phyloP scores from a whole-genome alignment of 2,113 vertebrate genomes.

The Mystacornis crossleyi region DNA sequence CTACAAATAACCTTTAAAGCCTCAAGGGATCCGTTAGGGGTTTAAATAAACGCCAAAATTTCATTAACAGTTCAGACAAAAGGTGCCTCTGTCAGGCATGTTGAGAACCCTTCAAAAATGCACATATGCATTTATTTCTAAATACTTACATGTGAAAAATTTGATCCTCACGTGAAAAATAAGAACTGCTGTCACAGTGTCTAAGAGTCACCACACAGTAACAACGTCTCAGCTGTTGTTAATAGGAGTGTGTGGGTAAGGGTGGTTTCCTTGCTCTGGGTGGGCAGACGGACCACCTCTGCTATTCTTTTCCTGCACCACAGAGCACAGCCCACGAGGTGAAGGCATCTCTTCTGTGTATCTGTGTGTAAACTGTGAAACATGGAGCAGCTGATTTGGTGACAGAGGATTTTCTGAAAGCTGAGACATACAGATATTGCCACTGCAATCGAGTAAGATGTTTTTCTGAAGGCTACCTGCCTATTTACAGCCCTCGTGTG shows the following conservation, averaged over 20 bases:
- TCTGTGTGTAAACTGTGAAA: background rate
- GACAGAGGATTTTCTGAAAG: background rate
- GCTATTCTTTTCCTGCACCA: background rate
- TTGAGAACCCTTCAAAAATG: background rate
- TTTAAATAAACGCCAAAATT: background rate
- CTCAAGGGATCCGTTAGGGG: background rate
- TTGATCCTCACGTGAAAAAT: accelerated
- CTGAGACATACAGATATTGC: background rate
- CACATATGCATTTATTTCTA: background rate
- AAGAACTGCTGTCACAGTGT: background rate
- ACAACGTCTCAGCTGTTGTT: background rate
- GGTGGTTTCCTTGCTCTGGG: background rate
- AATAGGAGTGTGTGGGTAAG: background rate
- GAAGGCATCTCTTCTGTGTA: background rate
- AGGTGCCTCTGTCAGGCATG: background rate
- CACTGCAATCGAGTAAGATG: background rate
- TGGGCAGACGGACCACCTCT: background rate
- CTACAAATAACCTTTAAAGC: background rate
- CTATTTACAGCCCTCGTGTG: background rate
- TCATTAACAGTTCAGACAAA: background rate
- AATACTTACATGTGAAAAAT: background rate
- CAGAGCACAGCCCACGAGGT: background rate
- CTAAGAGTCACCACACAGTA: background rate
- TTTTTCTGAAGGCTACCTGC: background rate
- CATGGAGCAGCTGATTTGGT: background rate